Base-by-base conservation (phyloP, 92 coral and sea anemone genomes). In the Muricea muricata region DNA sequence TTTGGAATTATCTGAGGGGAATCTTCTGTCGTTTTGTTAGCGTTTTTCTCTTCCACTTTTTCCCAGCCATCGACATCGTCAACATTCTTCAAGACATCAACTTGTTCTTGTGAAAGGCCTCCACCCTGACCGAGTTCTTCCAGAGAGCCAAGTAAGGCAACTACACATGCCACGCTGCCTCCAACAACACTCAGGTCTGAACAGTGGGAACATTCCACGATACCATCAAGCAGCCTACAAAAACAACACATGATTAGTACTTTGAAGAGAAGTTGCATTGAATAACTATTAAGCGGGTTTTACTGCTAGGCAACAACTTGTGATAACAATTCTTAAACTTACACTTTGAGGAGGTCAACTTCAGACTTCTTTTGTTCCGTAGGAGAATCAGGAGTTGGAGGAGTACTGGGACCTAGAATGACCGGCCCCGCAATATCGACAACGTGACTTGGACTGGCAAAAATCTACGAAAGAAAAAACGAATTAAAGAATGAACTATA, bases 121-220 rank as follows among this genome's bases (percentile, higher is more conserved):
- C 95, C 97, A 0, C 99, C 99, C 78, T 92, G 99, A 67, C 97
- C 94, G 50, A 97, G 89, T 79, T 97, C 99, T 52, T 97, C 99
- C 48, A 97, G 76, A 17, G 99, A 97, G 48, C 98, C 98, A 13
- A 97, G 91, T 15, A 97, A 86, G 56, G 99, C 98, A 77, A 97
- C 98, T 17, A 97, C 98, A 86, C 99, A 97, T 74, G 99, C 99
- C 75, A 97, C 98, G 72, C 99, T 97, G 58, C 99, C 94, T 89
- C 99, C 93, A 66, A 93, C 99, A 83, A 97, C 97, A 20, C 91
- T 94, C 77, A 93, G 86, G 79, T 97, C 99, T 60, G 86, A 65
- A 79, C 98, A 93, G 84, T 91, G 99, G 33, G 97, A 94, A 33
- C 98, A 97, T 81, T 93, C 99, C 71, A 92, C 97, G 8, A 97